These are phyloP conservation scores for Poecilus cupreus DNA, from an alignment of 2,888 invertebrate genomes.

Conservation along the genomic window DNA sequence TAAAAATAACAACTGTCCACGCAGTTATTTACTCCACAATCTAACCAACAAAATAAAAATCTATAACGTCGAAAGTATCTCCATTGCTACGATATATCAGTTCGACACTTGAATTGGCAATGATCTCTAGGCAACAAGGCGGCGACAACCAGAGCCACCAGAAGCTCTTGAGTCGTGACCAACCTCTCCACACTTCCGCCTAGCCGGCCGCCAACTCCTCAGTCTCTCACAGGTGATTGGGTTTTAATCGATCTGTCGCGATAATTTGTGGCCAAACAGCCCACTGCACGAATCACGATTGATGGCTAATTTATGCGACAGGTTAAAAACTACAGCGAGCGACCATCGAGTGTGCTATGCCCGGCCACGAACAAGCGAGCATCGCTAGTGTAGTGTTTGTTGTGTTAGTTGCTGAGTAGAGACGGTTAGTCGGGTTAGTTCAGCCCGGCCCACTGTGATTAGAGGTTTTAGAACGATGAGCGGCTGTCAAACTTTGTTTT, in stretches of 20 bases:
- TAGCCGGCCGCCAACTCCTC: not conserved
- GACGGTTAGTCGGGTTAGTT: not conserved
- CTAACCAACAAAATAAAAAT: no score
- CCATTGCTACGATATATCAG: no score
- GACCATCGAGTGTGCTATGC: slow-evolving; percentile 25
- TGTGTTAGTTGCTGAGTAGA: not conserved
- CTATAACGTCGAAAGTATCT: no score
- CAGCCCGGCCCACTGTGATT: slow-evolving; percentile 20
- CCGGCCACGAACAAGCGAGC: not conserved
- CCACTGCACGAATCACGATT: slow-evolving; percentile 50
- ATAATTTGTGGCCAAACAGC: slow-evolving; percentile 55
- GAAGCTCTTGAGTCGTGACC: slow-evolving; percentile 12
- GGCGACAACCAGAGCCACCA: not conserved
- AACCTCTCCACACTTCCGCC: slow-evolving; percentile 13
- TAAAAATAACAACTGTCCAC: no score
- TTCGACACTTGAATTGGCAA: no score
- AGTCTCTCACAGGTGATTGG: slow-evolving; percentile 54
- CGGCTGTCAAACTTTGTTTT: slow-evolving; percentile 29
- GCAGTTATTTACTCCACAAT: no score
- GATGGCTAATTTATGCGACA: slow-evolving; percentile 58
- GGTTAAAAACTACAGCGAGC: slow-evolving; percentile 39
- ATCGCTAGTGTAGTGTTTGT: not conserved
- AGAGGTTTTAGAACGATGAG: slow-evolving; percentile 27
- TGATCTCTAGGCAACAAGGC: no score
- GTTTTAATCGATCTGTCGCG: slow-evolving; percentile 57